Percentiles rank a stretch among this genome's conserved stretches.
These are phyloP conservation scores for Argyra leucocephala DNA, from an alignment of 2,888 invertebrate species.

Conservation along the genomic window DNA sequence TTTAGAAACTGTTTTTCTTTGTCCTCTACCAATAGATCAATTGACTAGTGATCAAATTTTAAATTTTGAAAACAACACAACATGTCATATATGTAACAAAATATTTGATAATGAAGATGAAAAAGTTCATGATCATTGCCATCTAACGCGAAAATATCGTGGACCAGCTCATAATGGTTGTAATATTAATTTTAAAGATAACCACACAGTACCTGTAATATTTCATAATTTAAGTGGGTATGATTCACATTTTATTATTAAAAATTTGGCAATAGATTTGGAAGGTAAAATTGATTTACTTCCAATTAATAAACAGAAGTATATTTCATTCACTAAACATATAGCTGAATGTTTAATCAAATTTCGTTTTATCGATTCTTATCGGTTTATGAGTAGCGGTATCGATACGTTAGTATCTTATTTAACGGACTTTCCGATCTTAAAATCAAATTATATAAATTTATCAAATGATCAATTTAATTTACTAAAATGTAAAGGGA, in stretches of 20 bases:
- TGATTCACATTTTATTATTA: conserved; percentile 23
- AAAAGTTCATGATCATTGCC: conserved; percentile 20
- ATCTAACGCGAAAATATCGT: conserved; percentile 20
- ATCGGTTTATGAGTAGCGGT: conserved; percentile 15
- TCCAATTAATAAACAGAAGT: neutral
- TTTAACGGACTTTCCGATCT: neutral
- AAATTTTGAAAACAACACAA: neutral
- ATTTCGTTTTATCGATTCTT: conserved; percentile 21
- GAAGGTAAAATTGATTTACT: neutral
- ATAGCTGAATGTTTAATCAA: neutral
- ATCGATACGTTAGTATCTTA: conserved; percentile 12
- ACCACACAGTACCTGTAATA: conserved; percentile 22
- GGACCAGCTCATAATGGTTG: conserved; percentile 23
- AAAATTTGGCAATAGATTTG: conserved; percentile 13
- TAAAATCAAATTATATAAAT: neutral
- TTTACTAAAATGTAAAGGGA: conserved; percentile 28
- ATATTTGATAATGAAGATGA: neutral
- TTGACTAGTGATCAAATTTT: conserved; percentile 13
- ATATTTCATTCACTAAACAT: neutral
- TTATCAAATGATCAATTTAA: conserved; percentile 18
- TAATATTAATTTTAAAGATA: conserved; percentile 22
- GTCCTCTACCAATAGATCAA: neutral
- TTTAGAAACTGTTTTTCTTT: neutral
- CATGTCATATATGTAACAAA: conserved; percentile 14
- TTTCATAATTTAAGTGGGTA: conserved; percentile 27